Base-by-base conservation (phyloP, 2,113 vertebrate species). In the Centropus unirufus region DNA sequence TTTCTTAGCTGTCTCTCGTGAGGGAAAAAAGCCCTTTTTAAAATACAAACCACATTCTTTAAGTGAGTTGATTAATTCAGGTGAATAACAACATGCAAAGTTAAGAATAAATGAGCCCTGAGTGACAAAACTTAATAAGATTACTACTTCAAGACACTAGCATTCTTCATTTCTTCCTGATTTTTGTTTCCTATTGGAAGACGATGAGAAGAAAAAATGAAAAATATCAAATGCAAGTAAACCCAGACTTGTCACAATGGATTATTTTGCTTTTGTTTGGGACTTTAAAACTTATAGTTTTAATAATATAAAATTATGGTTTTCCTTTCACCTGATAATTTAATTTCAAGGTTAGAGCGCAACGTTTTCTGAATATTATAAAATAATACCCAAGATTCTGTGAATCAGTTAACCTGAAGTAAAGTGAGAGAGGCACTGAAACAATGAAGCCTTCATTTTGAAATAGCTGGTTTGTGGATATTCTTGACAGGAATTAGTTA, bases 221-320 rank as follows among this genome's bases (percentile, higher is more conserved):
- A 57, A 87, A 89, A 36, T 82, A 92, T 87, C 51, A 67, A 89
- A 88, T 67, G 52, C 12, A 89, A 78, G 8, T 78, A 94, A 93
- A 89, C 20, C 22, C 32, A 64, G 36, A 75, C 77, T 94, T 93
- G 70, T 57, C 55, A 59, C 46, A 84, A 9, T 72, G 8, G 75
- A 80, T 89, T 94, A 82, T 63, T 96, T 92, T 57, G 14, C n/a
- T 69, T 87, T 89, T 89, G 34, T 79, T 86, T 87, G 52, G 9
- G 40, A 87, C 46, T 80, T 87, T 9, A 52, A 62, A 92, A 95
- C 13, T 19, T 29, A 12, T 15, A 34, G 29, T 72, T 58, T 90
- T 89, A 59, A 55, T 59, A 23, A 46, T 8, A 90, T 32, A 51
- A 32, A 90, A 39, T 40, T 30, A 46, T 88, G 19, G 3, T 20